Percentiles rank a stretch among this genome's conserved stretches.
Evolutionary conservation across 1,140 invertebrate genomes (phyloP).

Genomic region (Lasioglossum albipes): DNA sequence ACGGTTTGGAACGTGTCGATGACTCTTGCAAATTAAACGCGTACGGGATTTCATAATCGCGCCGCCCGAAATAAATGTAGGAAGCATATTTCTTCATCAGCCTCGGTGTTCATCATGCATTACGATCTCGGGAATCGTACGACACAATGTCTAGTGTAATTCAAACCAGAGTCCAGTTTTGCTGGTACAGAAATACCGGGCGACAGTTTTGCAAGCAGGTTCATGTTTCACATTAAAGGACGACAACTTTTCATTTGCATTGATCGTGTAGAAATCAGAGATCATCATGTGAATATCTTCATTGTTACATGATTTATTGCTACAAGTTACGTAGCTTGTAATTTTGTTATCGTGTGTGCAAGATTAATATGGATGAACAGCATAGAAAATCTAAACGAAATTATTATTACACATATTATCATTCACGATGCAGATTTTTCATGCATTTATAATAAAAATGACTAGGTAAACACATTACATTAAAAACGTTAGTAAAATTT

Average conservation of each 20-base stretch:
- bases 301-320: no score
- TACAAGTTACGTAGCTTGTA: not conserved
- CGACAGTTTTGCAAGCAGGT: slow-evolving; percentile 53
- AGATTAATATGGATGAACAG: not conserved
- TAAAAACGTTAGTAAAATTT: no score
- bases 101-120: slow-evolving; percentile 24
- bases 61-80: slow-evolving; percentile 5
- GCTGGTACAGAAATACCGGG: slow-evolving; percentile 50
- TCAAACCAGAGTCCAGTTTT: slow-evolving; percentile 40
- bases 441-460: no score
- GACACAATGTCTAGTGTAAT: slow-evolving; percentile 53
- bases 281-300: not conserved
- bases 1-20: not conserved
- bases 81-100: slow-evolving; percentile 26
- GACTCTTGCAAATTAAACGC: slow-evolving; percentile 4
- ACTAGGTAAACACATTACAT: no score
- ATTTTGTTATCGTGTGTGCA: not conserved
- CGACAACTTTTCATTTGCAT: slow-evolving; percentile 35
- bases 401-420: no score
- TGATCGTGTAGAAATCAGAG: not conserved
- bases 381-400: no score
- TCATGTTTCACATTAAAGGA: slow-evolving; percentile 49
- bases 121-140: slow-evolving; percentile 37
- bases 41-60: not conserved
- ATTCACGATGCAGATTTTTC: no score